Base-by-base conservation (phyloP, 2,797 vertebrate species). In the Xiphophorus birchmanni region DNA sequence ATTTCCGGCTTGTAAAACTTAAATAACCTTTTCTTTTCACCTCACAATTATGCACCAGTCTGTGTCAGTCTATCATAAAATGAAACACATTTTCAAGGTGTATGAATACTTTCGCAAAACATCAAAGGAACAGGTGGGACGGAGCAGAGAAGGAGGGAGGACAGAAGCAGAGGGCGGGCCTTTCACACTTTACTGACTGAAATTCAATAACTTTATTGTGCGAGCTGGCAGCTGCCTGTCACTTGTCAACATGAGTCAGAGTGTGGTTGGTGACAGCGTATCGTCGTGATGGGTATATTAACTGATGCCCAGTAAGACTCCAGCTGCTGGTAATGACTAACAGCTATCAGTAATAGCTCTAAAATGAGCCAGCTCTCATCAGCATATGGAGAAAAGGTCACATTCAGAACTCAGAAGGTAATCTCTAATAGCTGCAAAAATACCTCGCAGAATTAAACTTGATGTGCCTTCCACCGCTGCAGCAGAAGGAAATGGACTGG, bases 371-470 rank as follows among this genome's bases (percentile, higher is more conserved):
- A 15, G 86, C 74, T 75, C 80, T 81, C 78, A 47, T 63, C 80
- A 60, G 75, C 87, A 88, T 87, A 88, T 45, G 83, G 81, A 88
- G 86, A 84, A 92, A 93, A 91, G 90, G 90, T 92, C 92, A 92
- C 32, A 18, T 89, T 89, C 82, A 35, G 48, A 85, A 85, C 83
- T 90, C 83, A 86, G 83, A 90, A 78, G 79, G 86, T 86, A 90
- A 91, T 83, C 77, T 87, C 88, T 86, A 82, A 92, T 89, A 90
- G 87, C 85, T 75, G 77, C 79, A 88, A 88, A 92, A 90, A 92
- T 56, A 90, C 78, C 82, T 87, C 80, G 85, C 89, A 82, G 91
- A 94, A 90, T 86, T 37, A 90, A 92, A 92, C 89, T 87, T 90
- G 80, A 79, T 80, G 76, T 56, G 35, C 84, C 89, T 91, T 90